Evolutionary conservation across 2,113 vertebrate species (phyloP).

Genomic region (Panurus biarmicus): DNA sequence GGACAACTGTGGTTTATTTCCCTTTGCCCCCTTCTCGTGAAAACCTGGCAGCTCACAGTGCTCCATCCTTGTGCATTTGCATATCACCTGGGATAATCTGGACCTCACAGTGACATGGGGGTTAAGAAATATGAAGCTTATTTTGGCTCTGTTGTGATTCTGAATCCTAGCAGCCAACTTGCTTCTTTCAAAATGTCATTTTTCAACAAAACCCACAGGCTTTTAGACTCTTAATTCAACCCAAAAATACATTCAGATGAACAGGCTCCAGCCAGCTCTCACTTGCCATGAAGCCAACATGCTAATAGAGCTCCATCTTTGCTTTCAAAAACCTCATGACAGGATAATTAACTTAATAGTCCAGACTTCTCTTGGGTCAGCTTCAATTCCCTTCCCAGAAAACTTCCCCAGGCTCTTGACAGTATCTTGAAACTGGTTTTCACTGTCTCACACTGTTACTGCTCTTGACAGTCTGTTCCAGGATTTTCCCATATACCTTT

Average conservation of each 20-base stretch:
- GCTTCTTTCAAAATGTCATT: constrained; percentile 18
- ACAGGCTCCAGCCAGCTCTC: constrained; percentile 29
- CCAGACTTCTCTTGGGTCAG: background rate
- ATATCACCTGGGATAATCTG: background rate
- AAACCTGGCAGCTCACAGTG: background rate
- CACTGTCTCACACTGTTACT: background rate
- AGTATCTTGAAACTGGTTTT: background rate
- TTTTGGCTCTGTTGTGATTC: constrained; percentile 24
- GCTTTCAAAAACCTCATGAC: constrained; percentile 30
- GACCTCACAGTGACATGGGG: background rate
- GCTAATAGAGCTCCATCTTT: constrained; percentile 1
- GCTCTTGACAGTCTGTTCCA: background rate
- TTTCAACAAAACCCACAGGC: constrained; percentile 18
- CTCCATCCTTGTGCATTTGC: background rate
- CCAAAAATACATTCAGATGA: constrained; percentile 34
- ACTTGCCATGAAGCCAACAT: constrained; percentile 6
- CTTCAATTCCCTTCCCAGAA: background rate
- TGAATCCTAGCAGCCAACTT: constrained; percentile 16
- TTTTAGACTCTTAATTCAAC: constrained; percentile 26
- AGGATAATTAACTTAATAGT: constrained; percentile 39
- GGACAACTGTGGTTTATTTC: background rate
- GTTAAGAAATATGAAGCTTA: constrained; percentile 40
- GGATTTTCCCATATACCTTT: background rate
- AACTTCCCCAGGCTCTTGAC: background rate
- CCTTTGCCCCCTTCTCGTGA: background rate